Evolutionary conservation across 2,113 vertebrate species (phyloP), one percentile per base, ranked within the genome.

Genomic region (Amazona vittata): DNA sequence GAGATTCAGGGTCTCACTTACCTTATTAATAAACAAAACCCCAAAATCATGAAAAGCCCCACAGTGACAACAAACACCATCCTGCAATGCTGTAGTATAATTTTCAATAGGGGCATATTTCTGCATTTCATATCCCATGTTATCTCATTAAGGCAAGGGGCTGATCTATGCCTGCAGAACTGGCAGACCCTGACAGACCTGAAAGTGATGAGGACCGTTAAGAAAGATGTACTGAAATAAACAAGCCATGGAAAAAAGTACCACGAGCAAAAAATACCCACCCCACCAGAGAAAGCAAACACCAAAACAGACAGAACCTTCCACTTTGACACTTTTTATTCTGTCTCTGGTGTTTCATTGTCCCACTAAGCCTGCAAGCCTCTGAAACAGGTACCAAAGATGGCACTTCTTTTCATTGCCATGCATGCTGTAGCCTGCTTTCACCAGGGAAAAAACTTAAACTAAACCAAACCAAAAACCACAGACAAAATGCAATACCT

Each of bases 211-310:
- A 82, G 21, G 18, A 88, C 11, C 1, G 0, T 60, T 68, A 87
- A 24, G 24, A 91, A 79, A 92, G 22, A 90, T 62, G 63, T 28
- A 86, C 8, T 18, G 15, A 86, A 91, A 26, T 10, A 91, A 87
- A 50, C 0, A 60, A 78, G 15, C 3, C 28, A 11, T 21, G 37
- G 55, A 15, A 83, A 88, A 81, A 87, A 71, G 64, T 44, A 60
- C 3, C 15, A 67, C 0, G 5, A 73, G 0, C 1, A 70, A 41
- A 75, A 91, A 21, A 37, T 35, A 76, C 9, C 5, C 6, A 60
- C 8, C 2, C 2, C 9, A 16, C 5, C 18, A 65, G 57, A 73
- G 35, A 39, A 93, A 82, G n/a, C 15, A 88, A 87, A 60, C 31
- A 86, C 4, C 25, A 86, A 75, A 90, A 50, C 3, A 71, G 10